Base-by-base conservation (phyloP, 2,888 invertebrate genomes). In the Eledona agricola region DNA sequence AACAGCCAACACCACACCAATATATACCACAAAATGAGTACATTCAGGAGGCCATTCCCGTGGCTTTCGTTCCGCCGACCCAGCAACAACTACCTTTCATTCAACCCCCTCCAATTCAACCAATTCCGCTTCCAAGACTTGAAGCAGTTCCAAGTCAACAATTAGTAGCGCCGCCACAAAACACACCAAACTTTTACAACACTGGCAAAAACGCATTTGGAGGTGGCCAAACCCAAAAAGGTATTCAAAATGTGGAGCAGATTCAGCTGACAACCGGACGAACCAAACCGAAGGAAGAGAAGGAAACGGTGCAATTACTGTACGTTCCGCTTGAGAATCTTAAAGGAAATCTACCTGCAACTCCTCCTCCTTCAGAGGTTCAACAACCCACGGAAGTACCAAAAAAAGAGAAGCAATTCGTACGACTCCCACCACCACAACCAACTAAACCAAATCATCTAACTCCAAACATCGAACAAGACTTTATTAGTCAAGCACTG, bases 291-390 rank as follows among this genome's bases (percentile, higher is more conserved):
- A 28, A 60, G 37, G 58, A 53, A 1, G 68, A 65, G 16, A 69
- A 70, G 62, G 86, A 88, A 72, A 85, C 87, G 74, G 86, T 91
- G 0, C 91, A 92, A 68, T 73, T 92, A 20, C 78, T 93, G 0
- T 93, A 92, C 67, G 90, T 93, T 0, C 92, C 92, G 2, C 80
- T 90, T 12, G 90, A 93, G 66, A 70, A 65, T 43, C 43, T 69
- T 23, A 60, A 63, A 43, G 32, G 52, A 3, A 63, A 46, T 84
- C 88, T 0, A 72, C 90, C 11, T 52, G 50, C 60, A 83, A 84
- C 60, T 78, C 81, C 67, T 78, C 77, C 52, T 37, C 52, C 57
- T n/a, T 52, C 62, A 40, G 52, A 13, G 5, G 40, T 45, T 7
- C 60, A 62, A 40, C 72, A 75, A 61, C 80, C 79, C 4, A 77